Base-by-base conservation (phyloP, 2,113 vertebrate species). In the Calyptomena viridis region DNA sequence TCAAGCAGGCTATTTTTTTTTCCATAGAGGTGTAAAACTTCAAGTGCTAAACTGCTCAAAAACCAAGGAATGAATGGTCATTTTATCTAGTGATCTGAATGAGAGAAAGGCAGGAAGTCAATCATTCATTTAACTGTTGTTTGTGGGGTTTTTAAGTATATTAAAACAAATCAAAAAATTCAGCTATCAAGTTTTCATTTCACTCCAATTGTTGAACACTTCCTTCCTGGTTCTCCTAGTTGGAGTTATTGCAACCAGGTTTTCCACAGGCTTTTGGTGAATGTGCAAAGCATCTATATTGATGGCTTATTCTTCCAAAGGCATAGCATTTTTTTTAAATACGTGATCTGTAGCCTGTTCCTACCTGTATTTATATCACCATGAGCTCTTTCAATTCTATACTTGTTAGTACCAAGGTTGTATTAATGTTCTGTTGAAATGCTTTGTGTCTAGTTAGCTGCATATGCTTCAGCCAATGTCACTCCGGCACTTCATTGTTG, bases 391-490 rank as follows among this genome's bases (percentile, higher is more conserved):
- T 76, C 13, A 16, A 39, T 56, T 85, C 75, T 39, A 4, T 55
- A 19, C 12, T 71, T 82, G 33, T 46, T 59, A 82, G 47, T 59
- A 39, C 5, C 20, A 79, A 44, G 35, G 21, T 31, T 91, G 20
- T 44, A 76, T 52, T 72, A 56, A 75, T 8, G 53, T 53, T 79
- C 66, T 64, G 27, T 72, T 90, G 74, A 87, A 86, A 60, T 49
- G 37, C 11, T 79, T 72, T 90, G 30, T 69, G 66, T 40, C 6
- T 12, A 46, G 37, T 76, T 89, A 76, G 53, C 52, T 30, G 3
- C 20, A 40, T 7, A 12, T 33, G 33, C n/a, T 87, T 62, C 0
- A 0, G 44, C 62, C 74, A 85, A 40, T 3, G 2, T 5, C 2
- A 75, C 30, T 89, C 12, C 40, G 47, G 31, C 66, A 60, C 37